Evolutionary conservation across 2,888 invertebrate species (phyloP).

Genomic region (Drosophila greeni): DNA sequence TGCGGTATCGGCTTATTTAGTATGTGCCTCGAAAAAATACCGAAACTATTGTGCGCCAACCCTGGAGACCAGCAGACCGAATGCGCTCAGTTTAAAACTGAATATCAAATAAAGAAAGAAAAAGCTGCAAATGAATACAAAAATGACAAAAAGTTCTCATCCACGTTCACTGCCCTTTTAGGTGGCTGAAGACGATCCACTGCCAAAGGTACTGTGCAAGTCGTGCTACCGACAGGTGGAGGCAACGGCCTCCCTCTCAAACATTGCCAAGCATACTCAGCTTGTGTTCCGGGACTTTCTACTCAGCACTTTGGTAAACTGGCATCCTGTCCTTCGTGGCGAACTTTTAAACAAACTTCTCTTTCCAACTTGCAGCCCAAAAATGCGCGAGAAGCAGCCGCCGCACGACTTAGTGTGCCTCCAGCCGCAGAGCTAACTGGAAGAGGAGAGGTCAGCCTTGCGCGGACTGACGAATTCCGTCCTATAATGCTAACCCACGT

Average conservation of each 20-base stretch:
- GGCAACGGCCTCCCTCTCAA: conserved; percentile 76
- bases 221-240: conserved; percentile 77
- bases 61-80: conserved; percentile 10
- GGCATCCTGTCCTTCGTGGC: not conserved
- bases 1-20: conserved; percentile 3
- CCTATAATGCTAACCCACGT: conserved; percentile 52
- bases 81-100: not conserved
- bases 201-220: conserved; percentile 76
- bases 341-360: not conserved
- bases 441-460: conserved; percentile 5
- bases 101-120: not conserved
- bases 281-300: conserved; percentile 74
- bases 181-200: conserved; percentile 73
- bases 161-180: conserved; percentile 33
- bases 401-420: conserved; percentile 21
- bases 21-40: conserved; percentile 14
- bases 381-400: conserved; percentile 40
- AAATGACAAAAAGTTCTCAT: not conserved
- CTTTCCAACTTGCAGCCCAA: conserved; percentile 51
- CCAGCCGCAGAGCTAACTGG: not conserved
- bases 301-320: conserved; percentile 64
- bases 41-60: conserved; percentile 3
- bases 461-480: conserved; percentile 43
- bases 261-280: conserved; percentile 77
- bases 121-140: not conserved